Percentiles rank a stretch among this genome's conserved stretches.
Conservation (phyloP, 1,140 invertebrate genomes). For the Lordiphosa clarofinis region DNA sequence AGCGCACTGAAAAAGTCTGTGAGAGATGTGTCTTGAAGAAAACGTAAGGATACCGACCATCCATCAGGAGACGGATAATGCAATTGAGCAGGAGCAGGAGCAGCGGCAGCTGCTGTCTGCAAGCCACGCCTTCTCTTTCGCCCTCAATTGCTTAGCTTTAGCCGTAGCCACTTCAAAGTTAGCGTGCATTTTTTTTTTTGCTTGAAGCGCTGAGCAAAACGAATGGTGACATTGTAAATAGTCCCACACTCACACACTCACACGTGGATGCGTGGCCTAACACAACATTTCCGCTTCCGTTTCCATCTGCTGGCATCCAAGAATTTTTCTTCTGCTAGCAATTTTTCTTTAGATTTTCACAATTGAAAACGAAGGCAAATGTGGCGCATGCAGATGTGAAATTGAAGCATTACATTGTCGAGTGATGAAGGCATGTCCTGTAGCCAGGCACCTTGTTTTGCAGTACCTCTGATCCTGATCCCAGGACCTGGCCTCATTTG, state of each 20-base stretch:
- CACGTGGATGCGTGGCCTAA: constrained; percentile 42
- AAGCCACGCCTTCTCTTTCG: constrained; percentile 3
- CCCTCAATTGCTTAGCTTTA: constrained; percentile 22
- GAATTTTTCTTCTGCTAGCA: constrained; percentile 14
- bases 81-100: constrained; percentile 49
- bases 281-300: constrained; percentile 60
- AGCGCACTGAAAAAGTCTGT: constrained; percentile 26
- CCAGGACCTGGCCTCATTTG: constrained; percentile 51
- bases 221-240: constrained; percentile 55
- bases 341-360: constrained; percentile 45
- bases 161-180: constrained; percentile 13
- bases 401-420: constrained; percentile 65
- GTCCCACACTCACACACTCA: constrained; percentile 18
- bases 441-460: constrained; percentile 28
- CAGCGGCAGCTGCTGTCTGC: constrained; percentile 22
- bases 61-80: constrained; percentile 48
- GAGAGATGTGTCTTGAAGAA: background rate
- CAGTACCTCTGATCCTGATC: constrained; percentile 10
- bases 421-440: constrained; percentile 42
- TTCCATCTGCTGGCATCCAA: constrained; percentile 39
- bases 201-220: constrained; percentile 37
- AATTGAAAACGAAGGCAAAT: constrained; percentile 29
- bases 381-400: constrained; percentile 15
- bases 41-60: constrained; percentile 13
- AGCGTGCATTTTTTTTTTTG: constrained; percentile 1